phyloP scores from a whole-genome alignment of 2,888 invertebrate species.

The Acrobasis consociella region DNA sequence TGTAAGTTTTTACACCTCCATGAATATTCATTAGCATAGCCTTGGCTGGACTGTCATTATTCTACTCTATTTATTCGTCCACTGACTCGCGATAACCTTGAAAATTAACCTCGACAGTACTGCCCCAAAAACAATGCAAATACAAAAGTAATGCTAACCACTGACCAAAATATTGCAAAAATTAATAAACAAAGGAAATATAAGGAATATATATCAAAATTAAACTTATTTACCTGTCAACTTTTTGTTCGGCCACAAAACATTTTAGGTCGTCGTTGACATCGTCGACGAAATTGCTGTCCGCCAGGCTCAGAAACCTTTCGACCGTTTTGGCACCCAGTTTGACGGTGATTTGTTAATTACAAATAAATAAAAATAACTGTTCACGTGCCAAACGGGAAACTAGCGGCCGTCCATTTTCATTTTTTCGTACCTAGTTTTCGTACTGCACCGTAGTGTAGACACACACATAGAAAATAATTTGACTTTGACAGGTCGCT shows the following conservation, averaged over 20 bases:
- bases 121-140: slow-evolving; percentile 21
- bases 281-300: slow-evolving; percentile 76
- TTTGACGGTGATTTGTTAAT: slow-evolving; percentile 62
- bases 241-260: slow-evolving; percentile 71
- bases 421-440: slow-evolving; percentile 52
- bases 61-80: slow-evolving; percentile 60
- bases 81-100: slow-evolving; percentile 72
- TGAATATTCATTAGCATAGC: slow-evolving; percentile 55
- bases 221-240: slow-evolving; percentile 78
- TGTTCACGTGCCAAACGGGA: slow-evolving; percentile 67
- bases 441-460: too few relatives aligned
- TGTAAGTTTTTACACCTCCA: slow-evolving; percentile 44
- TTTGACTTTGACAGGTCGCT: slow-evolving; percentile 15
- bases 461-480: slow-evolving; percentile 28
- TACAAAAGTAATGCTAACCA: slow-evolving; percentile 20
- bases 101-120: slow-evolving; percentile 42
- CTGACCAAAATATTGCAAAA: slow-evolving; percentile 16
- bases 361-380: slow-evolving; percentile 57
- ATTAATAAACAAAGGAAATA: slow-evolving; percentile 14
- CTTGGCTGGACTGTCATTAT: slow-evolving; percentile 61
- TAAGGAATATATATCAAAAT: slow-evolving; percentile 21
- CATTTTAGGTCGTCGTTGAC: slow-evolving; percentile 78
- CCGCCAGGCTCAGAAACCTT: slow-evolving; percentile 74
- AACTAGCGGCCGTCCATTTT: slow-evolving; percentile 66
- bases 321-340: slow-evolving; percentile 82